These are phyloP conservation scores for Antennarius maculatus DNA, from an alignment of 2,797 vertebrate genomes.

Conservation along the genomic window DNA sequence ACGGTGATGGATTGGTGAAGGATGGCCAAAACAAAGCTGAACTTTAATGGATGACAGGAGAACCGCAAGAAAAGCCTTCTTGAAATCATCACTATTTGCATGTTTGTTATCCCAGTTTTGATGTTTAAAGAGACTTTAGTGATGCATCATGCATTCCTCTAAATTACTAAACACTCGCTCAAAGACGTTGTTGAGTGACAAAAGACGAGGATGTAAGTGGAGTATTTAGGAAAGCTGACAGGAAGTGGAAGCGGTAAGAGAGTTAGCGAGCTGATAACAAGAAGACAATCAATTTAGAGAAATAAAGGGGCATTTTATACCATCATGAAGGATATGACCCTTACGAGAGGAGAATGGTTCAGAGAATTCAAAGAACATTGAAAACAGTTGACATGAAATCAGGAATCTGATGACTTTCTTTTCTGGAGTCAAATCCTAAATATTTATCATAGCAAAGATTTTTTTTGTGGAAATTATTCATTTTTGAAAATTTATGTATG, in stretches of 20 bases:
- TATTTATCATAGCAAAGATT: too few relatives aligned
- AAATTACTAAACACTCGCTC: not conserved
- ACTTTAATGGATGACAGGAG: conserved; percentile 44
- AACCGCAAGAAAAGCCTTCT: conserved; percentile 23
- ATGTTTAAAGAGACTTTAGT: conserved; percentile 51
- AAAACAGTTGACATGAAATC: not conserved
- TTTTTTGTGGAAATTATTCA: too few relatives aligned
- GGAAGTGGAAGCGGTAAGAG: not conserved
- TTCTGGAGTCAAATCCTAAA: too few relatives aligned
- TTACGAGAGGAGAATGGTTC: not conserved
- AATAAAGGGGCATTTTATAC: not conserved
- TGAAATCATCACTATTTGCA: conserved; percentile 48
- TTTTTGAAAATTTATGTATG: too few relatives aligned
- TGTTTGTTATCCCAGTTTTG: conserved; percentile 32
- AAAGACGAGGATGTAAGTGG: not conserved
- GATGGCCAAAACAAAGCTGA: conserved; percentile 39
- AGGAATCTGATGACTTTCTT: not conserved
- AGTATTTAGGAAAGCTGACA: not conserved
- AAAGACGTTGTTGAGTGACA: not conserved
- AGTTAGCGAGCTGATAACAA: not conserved
- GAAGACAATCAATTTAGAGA: not conserved
- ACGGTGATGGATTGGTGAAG: conserved; percentile 38
- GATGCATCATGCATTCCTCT: not conserved
- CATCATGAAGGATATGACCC: not conserved
- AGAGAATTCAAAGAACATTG: not conserved